Percentiles rank a stretch among this genome's conserved stretches.
phyloP scores from a whole-genome alignment of 1,140 invertebrate genomes.

The Drosophila auraria region DNA sequence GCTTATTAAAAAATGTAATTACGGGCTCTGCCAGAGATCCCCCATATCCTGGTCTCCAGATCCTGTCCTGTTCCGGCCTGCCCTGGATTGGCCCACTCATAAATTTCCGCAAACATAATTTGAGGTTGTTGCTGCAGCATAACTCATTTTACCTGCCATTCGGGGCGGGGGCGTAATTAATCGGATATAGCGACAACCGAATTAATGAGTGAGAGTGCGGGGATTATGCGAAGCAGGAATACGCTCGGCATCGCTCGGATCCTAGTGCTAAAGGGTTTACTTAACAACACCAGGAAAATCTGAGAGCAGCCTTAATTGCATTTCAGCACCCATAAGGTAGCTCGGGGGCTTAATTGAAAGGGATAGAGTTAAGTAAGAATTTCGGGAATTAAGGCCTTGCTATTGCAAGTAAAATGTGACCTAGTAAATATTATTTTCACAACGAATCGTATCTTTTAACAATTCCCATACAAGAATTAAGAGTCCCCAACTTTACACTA shows the following conservation, averaged over 20 bases:
- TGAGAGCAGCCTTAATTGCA: slow-evolving; percentile 27
- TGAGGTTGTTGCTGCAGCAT: slow-evolving; percentile 58
- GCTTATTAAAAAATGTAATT: slow-evolving; percentile 81
- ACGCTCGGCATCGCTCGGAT: slow-evolving; percentile 20
- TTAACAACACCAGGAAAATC: neutral
- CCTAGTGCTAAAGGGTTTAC: slow-evolving; percentile 6
- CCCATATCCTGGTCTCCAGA: neutral
- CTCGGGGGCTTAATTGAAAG: slow-evolving; percentile 5
- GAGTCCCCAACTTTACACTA: slow-evolving; percentile 6
- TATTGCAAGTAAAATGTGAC: no score
- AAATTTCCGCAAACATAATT: slow-evolving; percentile 73
- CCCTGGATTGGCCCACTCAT: slow-evolving; percentile 46
- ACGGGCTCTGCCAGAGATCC: slow-evolving; percentile 10
- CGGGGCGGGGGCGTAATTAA: slow-evolving; percentile 55
- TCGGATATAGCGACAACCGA: slow-evolving; percentile 45
- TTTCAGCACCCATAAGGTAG: slow-evolving; percentile 2
- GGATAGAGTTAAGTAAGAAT: no score
- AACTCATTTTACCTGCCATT: slow-evolving; percentile 77
- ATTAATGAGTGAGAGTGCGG: slow-evolving; percentile 42
- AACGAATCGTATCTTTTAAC: neutral
- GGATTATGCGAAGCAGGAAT: slow-evolving; percentile 37
- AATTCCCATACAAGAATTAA: neutral
- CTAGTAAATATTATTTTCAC: neutral
- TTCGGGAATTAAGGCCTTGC: neutral
- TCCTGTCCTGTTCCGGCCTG: slow-evolving; percentile 19